These are phyloP conservation scores for Heliornis fulica DNA, from an alignment of 2,113 vertebrate species.

Conservation along the genomic window DNA sequence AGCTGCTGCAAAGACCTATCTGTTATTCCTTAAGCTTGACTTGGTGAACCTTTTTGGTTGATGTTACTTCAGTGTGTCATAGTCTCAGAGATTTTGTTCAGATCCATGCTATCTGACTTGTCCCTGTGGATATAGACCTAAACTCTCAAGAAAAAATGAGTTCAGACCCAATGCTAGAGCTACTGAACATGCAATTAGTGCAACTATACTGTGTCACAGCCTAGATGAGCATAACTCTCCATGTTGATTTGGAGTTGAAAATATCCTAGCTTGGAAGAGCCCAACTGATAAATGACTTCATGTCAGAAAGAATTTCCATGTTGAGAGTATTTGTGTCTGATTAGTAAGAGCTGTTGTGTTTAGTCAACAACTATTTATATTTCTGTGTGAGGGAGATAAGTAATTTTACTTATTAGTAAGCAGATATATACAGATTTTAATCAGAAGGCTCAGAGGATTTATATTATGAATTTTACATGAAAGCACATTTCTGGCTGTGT, in stretches of 20 bases:
- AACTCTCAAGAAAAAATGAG: neutral
- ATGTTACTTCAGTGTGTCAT: neutral
- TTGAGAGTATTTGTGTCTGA: slow-evolving; percentile 24
- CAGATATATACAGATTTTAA: neutral
- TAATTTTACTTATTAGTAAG: slow-evolving; percentile 27
- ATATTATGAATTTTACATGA: slow-evolving; percentile 6
- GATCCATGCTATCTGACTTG: neutral
- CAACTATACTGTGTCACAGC: fast-evolving
- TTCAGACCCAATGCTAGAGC: neutral
- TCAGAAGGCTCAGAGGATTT: neutral
- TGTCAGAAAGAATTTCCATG: slow-evolving; percentile 44
- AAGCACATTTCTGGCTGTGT: neutral
- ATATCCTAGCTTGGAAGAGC: neutral
- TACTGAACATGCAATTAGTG: neutral
- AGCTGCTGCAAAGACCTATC: neutral
- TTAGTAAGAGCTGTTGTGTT: slow-evolving; percentile 16
- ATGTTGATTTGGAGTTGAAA: neutral
- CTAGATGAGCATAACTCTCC: neutral
- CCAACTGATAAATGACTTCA: neutral
- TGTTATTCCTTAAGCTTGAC: neutral
- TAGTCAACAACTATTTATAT: slow-evolving; percentile 59
- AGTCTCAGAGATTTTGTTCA: neutral
- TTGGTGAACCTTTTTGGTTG: neutral
- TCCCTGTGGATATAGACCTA: neutral
- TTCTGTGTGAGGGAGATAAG: slow-evolving; percentile 48